Base-by-base conservation (phyloP, 1,140 invertebrate genomes). In the Phymastichus coffea region DNA sequence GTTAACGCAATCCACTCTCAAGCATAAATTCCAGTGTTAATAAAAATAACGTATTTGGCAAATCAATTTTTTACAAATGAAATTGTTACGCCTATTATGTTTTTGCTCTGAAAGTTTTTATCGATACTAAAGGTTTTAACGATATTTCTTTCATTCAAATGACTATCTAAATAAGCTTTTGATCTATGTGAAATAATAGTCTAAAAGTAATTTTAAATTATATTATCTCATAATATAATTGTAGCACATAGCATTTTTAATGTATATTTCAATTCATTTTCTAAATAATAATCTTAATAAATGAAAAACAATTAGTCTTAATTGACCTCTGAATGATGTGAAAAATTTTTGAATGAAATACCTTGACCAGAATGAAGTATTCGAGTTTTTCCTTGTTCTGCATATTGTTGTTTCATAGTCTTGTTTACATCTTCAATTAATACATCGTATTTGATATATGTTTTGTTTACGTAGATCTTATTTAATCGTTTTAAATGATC, bases 1-100 rank as follows among this genome's bases (percentile, higher is more conserved):
- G 83, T 78, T 1, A 84, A 80, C 0, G 85, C 79, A 6, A 89
- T 82, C 86, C 86, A 88, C 72, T 89, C 87, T 15, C 87, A 71
- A 0, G 84, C 85, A 73, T 88, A 86, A 14, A 84, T 84, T 6
- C 81, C 82, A 3, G 69, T 79, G 53, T 83, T 79, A 15, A 82
- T 78, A 44, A 82, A 72, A 35, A 82, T 65, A 2, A 79, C 68
- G 1, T 52, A 59, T 19, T 64, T 69, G 66, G 78, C 69, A 9
- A 67, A 70, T 8, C 41, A 54, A 0, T 82, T n/a, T n/a, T n/a
- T n/a, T n/a, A n/a, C 81, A 37, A 81, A 81, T 0, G 85, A 85
- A 35, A 89, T 74, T 64, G 77, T 82, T 1, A 88, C 48, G 1
- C 79, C 82, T 51, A 78, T 78, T 62, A 88, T 83, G 23, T 83